Evolutionary conservation across 1,140 invertebrate species (phyloP), one percentile per base, ranked within the genome.

Genomic region (Plectus sambesii): DNA sequence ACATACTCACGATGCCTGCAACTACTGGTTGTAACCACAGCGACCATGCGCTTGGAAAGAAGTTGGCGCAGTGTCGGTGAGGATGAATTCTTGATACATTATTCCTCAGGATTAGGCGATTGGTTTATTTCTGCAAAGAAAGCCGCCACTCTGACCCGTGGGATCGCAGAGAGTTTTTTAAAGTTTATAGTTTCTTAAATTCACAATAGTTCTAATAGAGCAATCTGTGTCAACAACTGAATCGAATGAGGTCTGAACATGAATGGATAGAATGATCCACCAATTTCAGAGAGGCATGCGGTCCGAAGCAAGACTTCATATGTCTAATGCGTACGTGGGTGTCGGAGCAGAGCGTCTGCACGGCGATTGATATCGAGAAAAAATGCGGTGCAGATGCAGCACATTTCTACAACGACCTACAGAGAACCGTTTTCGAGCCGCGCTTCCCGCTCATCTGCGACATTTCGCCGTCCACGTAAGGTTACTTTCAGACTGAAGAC

Each of bases 261-360:
- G n/a, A n/a, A n/a, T n/a, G n/a, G n/a, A n/a, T n/a, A n/a, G n/a
- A n/a, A n/a, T 19, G n/a, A 2, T 2, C 15, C 12, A 17, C 6
- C 4, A 2, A 22, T 47, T 47, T 9, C 26, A 47, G 45, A 45
- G 17, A 25, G 26, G 17, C 43, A 12, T 47, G 45, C 23, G 40
- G 39, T 9, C 22, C 45, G 22, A 47, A 23, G 30, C 49, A 15
- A 15, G 38, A 51, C 15, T 51, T 51, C 23, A 51, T 36, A 29
- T 51, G 49, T 37, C 39, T 37, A 25, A 19, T 51, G 24, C 25
- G 51, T 22, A 51, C 49, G 19, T 51, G 49, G 49, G 51, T 51
- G 15, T 20, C 12, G 3, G 49, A 51, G 27, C 49, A 51, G 36
- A 51, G 51, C 33, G 49, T 37, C n/a, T 51, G 49, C 47, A 51